Evolutionary conservation across 2,113 vertebrate species (phyloP).

Genomic region (Cavia aperea): DNA sequence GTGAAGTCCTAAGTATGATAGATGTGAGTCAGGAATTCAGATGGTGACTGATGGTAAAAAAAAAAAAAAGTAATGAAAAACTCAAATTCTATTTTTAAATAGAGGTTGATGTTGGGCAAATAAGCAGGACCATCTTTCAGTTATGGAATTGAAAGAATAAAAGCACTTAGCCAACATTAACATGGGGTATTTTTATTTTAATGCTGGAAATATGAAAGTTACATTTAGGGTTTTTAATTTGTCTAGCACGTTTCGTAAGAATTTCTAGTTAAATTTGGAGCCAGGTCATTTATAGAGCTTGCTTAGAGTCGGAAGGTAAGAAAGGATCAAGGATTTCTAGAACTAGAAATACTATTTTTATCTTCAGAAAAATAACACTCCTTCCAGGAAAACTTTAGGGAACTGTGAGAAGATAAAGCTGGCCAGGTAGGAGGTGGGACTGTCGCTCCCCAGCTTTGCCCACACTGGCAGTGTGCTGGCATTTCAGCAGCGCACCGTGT

Average conservation of each 20-base stretch:
- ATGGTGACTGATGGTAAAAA: neutral
- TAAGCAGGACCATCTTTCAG: neutral
- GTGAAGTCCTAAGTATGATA: neutral
- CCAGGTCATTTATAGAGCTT: conserved; percentile 13
- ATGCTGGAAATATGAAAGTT: neutral
- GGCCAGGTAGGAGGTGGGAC: conserved; percentile 65
- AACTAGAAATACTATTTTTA: conserved; percentile 43
- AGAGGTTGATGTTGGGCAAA: neutral
- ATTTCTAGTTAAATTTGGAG: conserved; percentile 36
- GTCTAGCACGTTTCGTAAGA: neutral
- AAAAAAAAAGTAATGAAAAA: neutral
- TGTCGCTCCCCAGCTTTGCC: conserved; percentile 50
- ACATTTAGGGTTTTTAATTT: conserved; percentile 4
- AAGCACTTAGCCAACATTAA: neutral
- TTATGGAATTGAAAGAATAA: neutral
- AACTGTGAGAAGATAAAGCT: conserved; percentile 17
- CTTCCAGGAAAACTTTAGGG: conserved; percentile 32
- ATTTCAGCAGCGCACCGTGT: conserved; percentile 58
- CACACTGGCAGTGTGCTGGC: conserved; percentile 56
- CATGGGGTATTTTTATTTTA: conserved; percentile 10
- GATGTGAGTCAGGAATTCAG: neutral
- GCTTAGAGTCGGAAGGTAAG: conserved; percentile 21
- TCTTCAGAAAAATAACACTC: conserved; percentile 35
- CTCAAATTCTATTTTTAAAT: neutral
- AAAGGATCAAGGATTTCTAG: conserved; percentile 42